Conservation (phyloP, 2,888 invertebrate species). For the Eubasilissa splendida region DNA sequence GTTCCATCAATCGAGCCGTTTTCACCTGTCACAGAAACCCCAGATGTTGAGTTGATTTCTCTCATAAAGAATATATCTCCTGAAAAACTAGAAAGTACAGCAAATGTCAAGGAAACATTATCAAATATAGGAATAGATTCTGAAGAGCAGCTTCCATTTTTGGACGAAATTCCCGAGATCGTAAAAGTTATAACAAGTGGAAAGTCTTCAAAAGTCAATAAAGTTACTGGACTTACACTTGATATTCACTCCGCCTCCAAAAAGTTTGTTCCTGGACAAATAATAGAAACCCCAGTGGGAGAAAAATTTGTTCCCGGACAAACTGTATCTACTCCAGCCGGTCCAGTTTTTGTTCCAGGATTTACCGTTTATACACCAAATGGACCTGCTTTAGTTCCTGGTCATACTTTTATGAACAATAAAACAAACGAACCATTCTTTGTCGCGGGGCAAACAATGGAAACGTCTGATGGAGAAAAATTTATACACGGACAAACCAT, state of each 20-base stretch:
- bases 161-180: conserved; percentile 77
- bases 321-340: conserved; percentile 79
- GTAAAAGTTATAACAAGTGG: conserved; percentile 76
- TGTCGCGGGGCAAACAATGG: conserved; percentile 79
- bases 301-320: conserved; percentile 84
- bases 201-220: conserved; percentile 73
- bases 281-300: conserved; percentile 80
- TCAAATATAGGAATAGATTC: conserved; percentile 69
- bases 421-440: conserved; percentile 76
- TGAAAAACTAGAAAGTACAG: conserved; percentile 74
- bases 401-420: conserved; percentile 77
- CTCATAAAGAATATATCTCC: conserved; percentile 73
- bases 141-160: conserved; percentile 74
- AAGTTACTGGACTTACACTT: conserved; percentile 77
- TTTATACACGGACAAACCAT: conserved; percentile 79
- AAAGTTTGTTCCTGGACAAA: conserved; percentile 81
- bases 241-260: conserved; percentile 77
- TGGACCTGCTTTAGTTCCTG: conserved; percentile 81
- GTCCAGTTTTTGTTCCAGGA: conserved; percentile 81
- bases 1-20: conserved; percentile 77
- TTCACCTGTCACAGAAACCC: conserved; percentile 71
- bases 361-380: conserved; percentile 79
- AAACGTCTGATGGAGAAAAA: conserved; percentile 72
- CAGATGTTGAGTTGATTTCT: conserved; percentile 67
- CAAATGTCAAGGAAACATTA: conserved; percentile 75